Evolutionary conservation across 2,113 vertebrate genomes (phyloP).

Genomic region (Sorex fumeus): DNA sequence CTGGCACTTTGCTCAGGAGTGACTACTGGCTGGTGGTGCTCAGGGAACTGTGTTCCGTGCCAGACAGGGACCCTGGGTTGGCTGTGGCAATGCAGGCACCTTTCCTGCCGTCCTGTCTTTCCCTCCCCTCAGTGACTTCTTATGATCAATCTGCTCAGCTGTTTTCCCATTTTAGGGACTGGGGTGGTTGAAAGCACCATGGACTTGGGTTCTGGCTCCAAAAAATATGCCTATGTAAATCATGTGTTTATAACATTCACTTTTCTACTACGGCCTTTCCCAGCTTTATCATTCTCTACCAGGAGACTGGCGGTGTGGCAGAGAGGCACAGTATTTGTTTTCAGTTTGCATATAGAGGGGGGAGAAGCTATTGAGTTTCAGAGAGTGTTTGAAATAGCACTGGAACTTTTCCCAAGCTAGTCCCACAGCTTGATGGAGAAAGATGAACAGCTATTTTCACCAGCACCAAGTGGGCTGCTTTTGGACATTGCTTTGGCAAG

Average conservation of each 20-base stretch:
- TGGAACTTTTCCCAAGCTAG: constrained; percentile 45
- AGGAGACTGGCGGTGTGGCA: neutral
- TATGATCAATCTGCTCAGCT: neutral
- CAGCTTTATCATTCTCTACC: constrained; percentile 9
- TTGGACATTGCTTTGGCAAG: neutral
- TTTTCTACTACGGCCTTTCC: constrained; percentile 21
- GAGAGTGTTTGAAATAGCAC: constrained; percentile 40
- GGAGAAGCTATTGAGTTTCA: constrained; percentile 25
- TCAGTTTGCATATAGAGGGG: constrained; percentile 35
- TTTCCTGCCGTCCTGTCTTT: no score
- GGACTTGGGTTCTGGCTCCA: constrained; percentile 23
- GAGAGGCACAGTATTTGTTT: constrained; percentile 21
- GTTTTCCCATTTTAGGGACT: neutral
- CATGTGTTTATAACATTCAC: neutral
- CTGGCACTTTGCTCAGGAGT: no score
- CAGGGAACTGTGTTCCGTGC: no score
- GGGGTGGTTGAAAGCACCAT: neutral
- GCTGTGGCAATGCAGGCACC: no score
- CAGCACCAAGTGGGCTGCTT: neutral
- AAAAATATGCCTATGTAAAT: constrained; percentile 27
- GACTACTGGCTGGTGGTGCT: no score
- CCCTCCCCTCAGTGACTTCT: no score
- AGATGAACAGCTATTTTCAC: neutral
- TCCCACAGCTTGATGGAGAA: constrained; percentile 38
- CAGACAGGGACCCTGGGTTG: no score